phyloP scores from a whole-genome alignment of 2,113 vertebrate species.

The Cheilinus undulatus region DNA sequence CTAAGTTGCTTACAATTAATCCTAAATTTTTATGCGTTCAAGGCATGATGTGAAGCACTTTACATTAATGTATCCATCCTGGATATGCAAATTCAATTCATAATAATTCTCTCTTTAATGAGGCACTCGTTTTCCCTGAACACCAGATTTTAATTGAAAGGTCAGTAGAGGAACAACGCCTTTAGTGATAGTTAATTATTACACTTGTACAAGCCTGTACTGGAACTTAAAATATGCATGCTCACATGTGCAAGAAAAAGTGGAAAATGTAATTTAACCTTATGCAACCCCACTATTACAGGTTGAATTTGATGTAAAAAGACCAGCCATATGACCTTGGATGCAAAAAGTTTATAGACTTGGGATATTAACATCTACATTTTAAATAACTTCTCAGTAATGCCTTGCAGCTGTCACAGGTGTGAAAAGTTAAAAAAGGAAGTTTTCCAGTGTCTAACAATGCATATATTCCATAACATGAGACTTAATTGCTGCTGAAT shows the following conservation, averaged over 20 bases:
- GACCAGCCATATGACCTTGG: background rate
- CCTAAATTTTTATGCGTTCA: background rate
- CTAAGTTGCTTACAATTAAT: background rate
- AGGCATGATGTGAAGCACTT: background rate
- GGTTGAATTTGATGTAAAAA: background rate
- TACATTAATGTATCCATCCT: background rate
- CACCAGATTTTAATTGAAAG: conserved; percentile 39
- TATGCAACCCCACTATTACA: conserved; percentile 6
- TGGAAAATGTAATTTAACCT: background rate
- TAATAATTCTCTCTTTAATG: conserved; percentile 43
- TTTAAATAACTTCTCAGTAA: too few relatives aligned
- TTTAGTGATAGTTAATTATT: conserved; percentile 34
- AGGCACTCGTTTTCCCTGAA: conserved; percentile 13
- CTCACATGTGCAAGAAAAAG: conserved; percentile 2
- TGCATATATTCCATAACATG: too few relatives aligned
- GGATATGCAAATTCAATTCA: conserved; percentile 23
- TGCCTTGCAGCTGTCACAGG: too few relatives aligned
- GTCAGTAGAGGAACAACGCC: background rate
- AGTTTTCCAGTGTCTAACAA: too few relatives aligned
- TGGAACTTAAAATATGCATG: conserved; percentile 3
- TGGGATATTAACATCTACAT: too few relatives aligned
- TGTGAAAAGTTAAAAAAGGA: too few relatives aligned
- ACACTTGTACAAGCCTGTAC: conserved; percentile 9
- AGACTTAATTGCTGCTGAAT: too few relatives aligned
- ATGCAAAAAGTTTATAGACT: background rate